Percentiles rank a stretch among this genome's conserved stretches.
Conservation (phyloP, 2,113 vertebrate species). For the Albula goreensis region DNA sequence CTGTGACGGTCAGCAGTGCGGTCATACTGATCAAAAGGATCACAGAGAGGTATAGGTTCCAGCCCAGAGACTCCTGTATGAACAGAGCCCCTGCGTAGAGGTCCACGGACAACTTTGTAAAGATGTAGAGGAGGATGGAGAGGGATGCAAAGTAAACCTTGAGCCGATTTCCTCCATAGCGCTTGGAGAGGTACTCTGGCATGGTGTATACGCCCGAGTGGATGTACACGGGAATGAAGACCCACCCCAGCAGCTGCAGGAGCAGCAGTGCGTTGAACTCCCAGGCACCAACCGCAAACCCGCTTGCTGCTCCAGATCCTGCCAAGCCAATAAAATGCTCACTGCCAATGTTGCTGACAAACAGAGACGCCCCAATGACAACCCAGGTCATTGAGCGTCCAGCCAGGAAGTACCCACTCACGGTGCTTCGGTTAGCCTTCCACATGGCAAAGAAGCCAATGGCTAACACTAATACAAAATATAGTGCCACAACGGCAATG, state of each 20-base stretch:
- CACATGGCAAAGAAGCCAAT: slow-evolving; percentile 97
- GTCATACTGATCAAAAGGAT: slow-evolving; percentile 92
- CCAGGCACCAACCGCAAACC: slow-evolving; percentile 97
- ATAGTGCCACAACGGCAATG: slow-evolving; percentile 91
- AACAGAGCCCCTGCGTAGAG: slow-evolving; percentile 97
- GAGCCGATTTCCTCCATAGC: slow-evolving; percentile 91
- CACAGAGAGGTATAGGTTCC: slow-evolving; percentile 95
- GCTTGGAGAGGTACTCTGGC: slow-evolving; percentile 95
- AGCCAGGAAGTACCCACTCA: slow-evolving; percentile 96
- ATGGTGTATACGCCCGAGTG: slow-evolving; percentile 95
- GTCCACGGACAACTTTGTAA: slow-evolving; percentile 97
- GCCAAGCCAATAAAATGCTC: slow-evolving; percentile 99
- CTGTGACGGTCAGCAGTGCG: slow-evolving; percentile 90
- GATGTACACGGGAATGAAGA: slow-evolving; percentile 97
- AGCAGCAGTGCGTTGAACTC: slow-evolving; percentile 97
- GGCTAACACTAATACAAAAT: slow-evolving; percentile 90
- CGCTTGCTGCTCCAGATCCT: slow-evolving; percentile 95
- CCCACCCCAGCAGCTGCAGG: slow-evolving; percentile 96
- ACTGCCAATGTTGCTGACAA: slow-evolving; percentile 99
- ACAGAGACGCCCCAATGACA: slow-evolving; percentile 92
- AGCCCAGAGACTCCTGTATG: slow-evolving; percentile 96
- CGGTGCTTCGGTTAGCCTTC: slow-evolving; percentile 93
- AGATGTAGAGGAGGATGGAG: slow-evolving; percentile 92
- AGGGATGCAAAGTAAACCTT: slow-evolving; percentile 92
- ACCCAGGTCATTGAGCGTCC: slow-evolving; percentile 96